phyloP scores from a whole-genome alignment of 2,797 vertebrate genomes.

The Tarsius wallacei region DNA sequence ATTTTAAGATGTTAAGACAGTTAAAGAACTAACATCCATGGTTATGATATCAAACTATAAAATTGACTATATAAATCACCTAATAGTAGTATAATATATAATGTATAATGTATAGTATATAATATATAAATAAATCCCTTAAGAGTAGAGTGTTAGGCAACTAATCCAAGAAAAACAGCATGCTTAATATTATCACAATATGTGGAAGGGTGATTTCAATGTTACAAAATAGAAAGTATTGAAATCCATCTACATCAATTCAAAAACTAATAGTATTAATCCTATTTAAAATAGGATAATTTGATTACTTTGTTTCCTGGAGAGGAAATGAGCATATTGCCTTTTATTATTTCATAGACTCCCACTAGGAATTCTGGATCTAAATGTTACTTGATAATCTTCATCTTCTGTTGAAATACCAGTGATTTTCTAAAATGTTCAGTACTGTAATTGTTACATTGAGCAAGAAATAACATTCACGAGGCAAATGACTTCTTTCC shows the following conservation, averaged over 20 bases:
- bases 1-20: conserved; percentile 20
- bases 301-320: conserved; percentile 5
- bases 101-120: background rate
- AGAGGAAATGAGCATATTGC: conserved; percentile 44
- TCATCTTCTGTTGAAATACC: conserved; percentile 56
- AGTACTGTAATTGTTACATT: conserved; percentile 42
- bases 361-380: background rate
- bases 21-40: conserved; percentile 35
- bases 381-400: conserved; percentile 64
- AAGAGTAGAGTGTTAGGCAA: conserved; percentile 67
- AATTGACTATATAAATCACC: conserved; percentile 81
- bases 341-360: conserved; percentile 52
- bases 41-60: conserved; percentile 62
- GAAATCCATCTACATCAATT: conserved; percentile 39
- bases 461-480: conserved; percentile 49
- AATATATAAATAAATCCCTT: background rate
- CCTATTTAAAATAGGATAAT: conserved; percentile 65
- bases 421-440: background rate
- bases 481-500: background rate
- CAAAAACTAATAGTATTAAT: conserved; percentile 54
- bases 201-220: background rate
- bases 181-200: background rate
- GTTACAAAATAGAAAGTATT: background rate
- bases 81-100: conserved; percentile 12
- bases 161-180: conserved; percentile 71